Evolutionary conservation across 2,113 vertebrate species (phyloP).

Genomic region (Scatophagus argus): DNA sequence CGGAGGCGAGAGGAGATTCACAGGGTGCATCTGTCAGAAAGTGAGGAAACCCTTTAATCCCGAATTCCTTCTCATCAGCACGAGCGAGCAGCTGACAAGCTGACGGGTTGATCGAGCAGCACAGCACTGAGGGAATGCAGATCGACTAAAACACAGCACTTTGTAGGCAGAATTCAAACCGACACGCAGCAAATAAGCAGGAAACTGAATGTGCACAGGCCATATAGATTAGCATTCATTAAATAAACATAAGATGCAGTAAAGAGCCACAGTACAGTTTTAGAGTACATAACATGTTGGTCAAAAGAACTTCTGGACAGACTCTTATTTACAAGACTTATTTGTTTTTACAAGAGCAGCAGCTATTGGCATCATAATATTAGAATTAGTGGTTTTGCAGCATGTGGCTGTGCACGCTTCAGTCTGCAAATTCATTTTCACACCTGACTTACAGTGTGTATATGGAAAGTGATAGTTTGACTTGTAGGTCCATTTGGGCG

Average conservation of each 20-base stretch:
- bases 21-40: conserved; percentile 65
- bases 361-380: not conserved
- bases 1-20: conserved; percentile 57
- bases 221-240: not conserved
- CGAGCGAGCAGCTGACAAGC: conserved; percentile 50
- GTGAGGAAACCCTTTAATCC: conserved; percentile 67
- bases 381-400: too few relatives aligned
- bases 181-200: not conserved
- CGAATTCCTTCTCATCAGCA: conserved; percentile 65
- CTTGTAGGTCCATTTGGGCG: too few relatives aligned
- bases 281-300: not conserved
- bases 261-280: not conserved
- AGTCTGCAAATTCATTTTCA: too few relatives aligned
- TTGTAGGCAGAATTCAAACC: not conserved
- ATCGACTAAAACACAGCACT: conserved; percentile 10
- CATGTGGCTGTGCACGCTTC: too few relatives aligned
- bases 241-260: conserved; percentile 32
- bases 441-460: too few relatives aligned
- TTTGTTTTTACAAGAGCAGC: not conserved
- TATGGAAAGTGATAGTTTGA: too few relatives aligned
- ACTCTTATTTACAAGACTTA: too few relatives aligned
- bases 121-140: conserved; percentile 1
- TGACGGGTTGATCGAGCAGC: conserved; percentile 37
- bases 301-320: too few relatives aligned
- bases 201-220: conserved; percentile 4